Evolutionary conservation across 2,113 vertebrate genomes (phyloP).

Genomic region (Baryphthengus martii): DNA sequence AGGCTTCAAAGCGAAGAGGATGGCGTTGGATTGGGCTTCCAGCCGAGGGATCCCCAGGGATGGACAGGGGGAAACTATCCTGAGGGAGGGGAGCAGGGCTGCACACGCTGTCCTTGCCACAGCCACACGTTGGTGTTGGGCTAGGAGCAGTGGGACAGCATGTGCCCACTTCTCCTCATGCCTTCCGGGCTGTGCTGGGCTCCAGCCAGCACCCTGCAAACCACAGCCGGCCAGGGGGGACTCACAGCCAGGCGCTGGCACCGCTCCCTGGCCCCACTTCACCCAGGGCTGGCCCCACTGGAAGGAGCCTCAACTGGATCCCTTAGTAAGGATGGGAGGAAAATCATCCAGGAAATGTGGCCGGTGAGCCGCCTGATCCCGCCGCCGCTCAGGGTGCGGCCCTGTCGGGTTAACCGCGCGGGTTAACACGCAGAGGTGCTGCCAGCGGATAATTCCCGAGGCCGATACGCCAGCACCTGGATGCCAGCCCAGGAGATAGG

Average conservation of each 20-base stretch:
- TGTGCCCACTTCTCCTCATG: rapidly evolving
- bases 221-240: rapidly evolving
- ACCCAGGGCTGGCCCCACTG: not conserved
- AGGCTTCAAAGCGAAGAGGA: not conserved
- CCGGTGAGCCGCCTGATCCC: not conserved
- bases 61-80: not conserved
- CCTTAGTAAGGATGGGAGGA: rapidly evolving
- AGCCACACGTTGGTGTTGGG: not conserved
- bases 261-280: rapidly evolving
- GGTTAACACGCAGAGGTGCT: not conserved
- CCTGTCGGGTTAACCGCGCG: rapidly evolving
- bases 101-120: not conserved
- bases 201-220: not conserved
- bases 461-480: not conserved
- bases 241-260: not conserved
- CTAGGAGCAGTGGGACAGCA: not conserved
- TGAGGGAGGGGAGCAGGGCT: not conserved
- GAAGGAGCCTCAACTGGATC: rapidly evolving
- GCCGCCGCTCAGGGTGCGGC: rapidly evolving
- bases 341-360: rapidly evolving
- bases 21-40: not conserved
- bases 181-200: not conserved
- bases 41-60: not conserved
- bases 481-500: conserved; percentile 24
- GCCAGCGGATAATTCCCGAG: not conserved